phyloP scores from a whole-genome alignment of 2,113 vertebrate species.

The Perca fluviatilis region DNA sequence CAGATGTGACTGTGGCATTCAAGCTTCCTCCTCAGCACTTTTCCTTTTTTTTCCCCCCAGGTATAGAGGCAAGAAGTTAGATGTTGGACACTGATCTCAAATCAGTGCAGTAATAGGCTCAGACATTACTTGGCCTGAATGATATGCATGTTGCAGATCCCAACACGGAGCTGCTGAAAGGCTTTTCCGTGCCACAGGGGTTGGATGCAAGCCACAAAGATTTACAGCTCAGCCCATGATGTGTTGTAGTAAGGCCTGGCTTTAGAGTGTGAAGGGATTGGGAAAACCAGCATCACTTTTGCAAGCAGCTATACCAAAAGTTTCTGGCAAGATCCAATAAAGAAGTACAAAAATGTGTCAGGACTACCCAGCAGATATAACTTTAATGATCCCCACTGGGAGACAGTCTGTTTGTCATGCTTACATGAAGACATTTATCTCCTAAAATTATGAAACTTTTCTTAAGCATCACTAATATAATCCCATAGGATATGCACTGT shows the following conservation, averaged over 20 bases:
- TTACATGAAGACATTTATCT: neutral
- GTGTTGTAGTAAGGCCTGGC: constrained; percentile 33
- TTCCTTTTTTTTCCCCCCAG: neutral
- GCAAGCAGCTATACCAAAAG: constrained; percentile 26
- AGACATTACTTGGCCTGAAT: constrained; percentile 1
- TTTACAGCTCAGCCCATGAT: constrained; percentile 33
- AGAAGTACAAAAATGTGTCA: constrained; percentile 7
- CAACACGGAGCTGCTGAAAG: neutral
- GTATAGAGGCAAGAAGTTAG: neutral
- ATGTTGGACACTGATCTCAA: constrained; percentile 1
- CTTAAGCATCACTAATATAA: neutral
- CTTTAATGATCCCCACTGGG: constrained; percentile 38
- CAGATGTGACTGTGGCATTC: constrained; percentile 66
- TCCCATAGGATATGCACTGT: neutral
- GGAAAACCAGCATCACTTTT: constrained; percentile 51
- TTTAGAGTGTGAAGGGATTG: constrained; percentile 1
- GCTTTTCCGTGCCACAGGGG: constrained; percentile 41
- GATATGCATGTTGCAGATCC: constrained; percentile 17
- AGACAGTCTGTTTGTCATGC: neutral
- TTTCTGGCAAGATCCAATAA: constrained; percentile 19
- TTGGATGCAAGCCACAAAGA: constrained; percentile 44
- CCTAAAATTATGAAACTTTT: neutral
- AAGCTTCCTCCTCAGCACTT: constrained; percentile 1
- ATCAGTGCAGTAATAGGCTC: neutral
- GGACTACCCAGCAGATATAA: constrained; percentile 6